Evolutionary conservation across 2,888 invertebrate species (phyloP).

Genomic region (Alloplasta piceator): DNA sequence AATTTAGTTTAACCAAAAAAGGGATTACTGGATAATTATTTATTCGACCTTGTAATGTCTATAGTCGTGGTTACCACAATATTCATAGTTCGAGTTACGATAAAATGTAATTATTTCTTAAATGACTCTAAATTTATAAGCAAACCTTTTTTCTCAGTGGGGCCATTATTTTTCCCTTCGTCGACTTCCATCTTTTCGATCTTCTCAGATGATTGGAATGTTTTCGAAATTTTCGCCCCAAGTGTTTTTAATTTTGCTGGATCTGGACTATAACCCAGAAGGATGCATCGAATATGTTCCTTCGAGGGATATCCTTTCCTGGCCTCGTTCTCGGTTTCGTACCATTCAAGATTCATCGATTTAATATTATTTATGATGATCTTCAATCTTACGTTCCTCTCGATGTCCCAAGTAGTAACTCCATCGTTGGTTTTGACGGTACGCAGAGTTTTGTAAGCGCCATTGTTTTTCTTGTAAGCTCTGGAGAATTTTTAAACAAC

Average conservation of each 20-base stretch:
- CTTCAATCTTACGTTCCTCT: conserved; percentile 87
- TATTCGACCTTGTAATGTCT: no score
- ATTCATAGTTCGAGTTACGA: no score
- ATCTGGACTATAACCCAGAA: conserved; percentile 92
- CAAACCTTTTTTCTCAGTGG: neutral
- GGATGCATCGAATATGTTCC: conserved; percentile 88
- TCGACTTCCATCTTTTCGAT: conserved; percentile 59
- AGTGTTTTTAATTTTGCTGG: conserved; percentile 78
- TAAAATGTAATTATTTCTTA: no score
- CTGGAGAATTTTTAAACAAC: conserved; percentile 59
- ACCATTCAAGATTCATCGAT: conserved; percentile 86
- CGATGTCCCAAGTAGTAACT: conserved; percentile 89
- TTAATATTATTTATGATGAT: conserved; percentile 85
- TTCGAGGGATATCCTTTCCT: conserved; percentile 86
- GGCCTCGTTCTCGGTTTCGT: conserved; percentile 81
- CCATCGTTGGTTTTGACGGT: conserved; percentile 85
- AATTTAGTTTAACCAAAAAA: no score
- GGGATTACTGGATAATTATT: no score
- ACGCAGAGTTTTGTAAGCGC: conserved; percentile 89
- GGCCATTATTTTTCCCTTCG: conserved; percentile 40
- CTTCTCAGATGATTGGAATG: conserved; percentile 40
- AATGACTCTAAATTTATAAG: no score
- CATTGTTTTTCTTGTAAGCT: conserved; percentile 87
- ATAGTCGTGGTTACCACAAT: no score
- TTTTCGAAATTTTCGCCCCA: conserved; percentile 64